Base-by-base conservation (phyloP, 2,113 vertebrate genomes). In the Rhinolophus ferrumequinum region DNA sequence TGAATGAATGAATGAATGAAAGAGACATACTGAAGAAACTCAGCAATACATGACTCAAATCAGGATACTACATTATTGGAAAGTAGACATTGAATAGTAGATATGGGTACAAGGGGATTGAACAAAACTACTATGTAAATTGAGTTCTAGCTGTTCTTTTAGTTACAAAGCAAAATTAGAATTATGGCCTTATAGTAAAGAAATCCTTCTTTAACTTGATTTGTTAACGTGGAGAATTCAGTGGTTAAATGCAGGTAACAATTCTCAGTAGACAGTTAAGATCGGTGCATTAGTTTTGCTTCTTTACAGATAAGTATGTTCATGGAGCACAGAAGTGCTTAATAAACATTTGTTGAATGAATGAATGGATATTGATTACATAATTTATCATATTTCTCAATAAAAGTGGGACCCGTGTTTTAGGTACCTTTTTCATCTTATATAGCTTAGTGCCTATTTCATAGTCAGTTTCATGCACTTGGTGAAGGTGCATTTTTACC, bases 301-400 rank as follows among this genome's bases (percentile, higher is more conserved):
- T 90, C 12, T 77, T 82, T 95, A 41, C 41, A 93, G 90, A 80
- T 94, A 77, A 85, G 22, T 94, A 44, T 93, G 30, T 28, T 96
- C 56, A 58, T 16, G 22, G 47, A 54, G 76, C 44, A 90, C 72
- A 19, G 3, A 80, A 33, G 4, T 88, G n/a, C 10, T 76, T 94
- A 93, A 76, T 41, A 85, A 93, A 75, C 16, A 24, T 69, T 88
- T 89, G 21, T 58, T 90, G 26, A 75, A 66, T 67, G 26, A 70
- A 90, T 86, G 10, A 64, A 64, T 91, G 12, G 30, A 47, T 62
- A 73, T 66, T 85, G 88, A 64, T 60, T 33, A 52, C 91, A 35
- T 5, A 35, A 9, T 87, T 89, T 79, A 21, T 90, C 26, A 35
- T 69, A 72, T 85, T 92, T 4, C 54, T 22, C 18, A 83, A 35